phyloP scores from a whole-genome alignment of 2,797 vertebrate genomes.

The Falco naumanni region DNA sequence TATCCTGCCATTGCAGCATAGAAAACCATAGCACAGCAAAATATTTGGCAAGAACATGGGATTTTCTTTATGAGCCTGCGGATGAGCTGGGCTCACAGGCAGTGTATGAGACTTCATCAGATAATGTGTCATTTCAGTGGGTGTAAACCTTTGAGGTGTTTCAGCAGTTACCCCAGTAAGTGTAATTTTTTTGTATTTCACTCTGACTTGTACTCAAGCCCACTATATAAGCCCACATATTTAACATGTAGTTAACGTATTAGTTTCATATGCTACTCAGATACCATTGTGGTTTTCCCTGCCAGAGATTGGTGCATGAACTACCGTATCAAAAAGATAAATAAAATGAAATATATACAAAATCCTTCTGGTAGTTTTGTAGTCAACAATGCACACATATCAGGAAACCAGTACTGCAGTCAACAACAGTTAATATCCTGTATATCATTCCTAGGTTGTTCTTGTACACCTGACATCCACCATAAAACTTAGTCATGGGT shows the following conservation, averaged over 20 bases:
- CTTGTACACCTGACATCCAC: background rate
- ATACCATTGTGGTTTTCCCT: background rate
- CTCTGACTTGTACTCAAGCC: background rate
- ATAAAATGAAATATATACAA: background rate
- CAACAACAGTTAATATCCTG: background rate
- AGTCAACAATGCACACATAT: background rate
- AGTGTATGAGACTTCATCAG: background rate
- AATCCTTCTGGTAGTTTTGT: background rate
- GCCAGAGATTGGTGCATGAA: background rate
- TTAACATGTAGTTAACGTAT: background rate
- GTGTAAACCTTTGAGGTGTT: background rate
- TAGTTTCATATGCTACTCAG: background rate
- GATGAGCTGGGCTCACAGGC: background rate
- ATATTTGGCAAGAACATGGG: background rate
- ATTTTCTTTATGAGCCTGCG: background rate
- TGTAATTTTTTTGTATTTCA: background rate
- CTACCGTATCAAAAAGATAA: background rate
- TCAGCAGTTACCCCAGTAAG: background rate
- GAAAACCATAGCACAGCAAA: background rate
- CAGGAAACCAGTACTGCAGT: background rate
- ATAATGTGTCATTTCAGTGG: background rate
- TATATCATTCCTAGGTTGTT: background rate
- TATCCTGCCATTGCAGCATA: background rate
- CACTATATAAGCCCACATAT: background rate
- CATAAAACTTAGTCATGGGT: background rate